These are phyloP conservation scores for Dusona sp. DNA, from an alignment of 2,888 invertebrate species.

Conservation along the genomic window DNA sequence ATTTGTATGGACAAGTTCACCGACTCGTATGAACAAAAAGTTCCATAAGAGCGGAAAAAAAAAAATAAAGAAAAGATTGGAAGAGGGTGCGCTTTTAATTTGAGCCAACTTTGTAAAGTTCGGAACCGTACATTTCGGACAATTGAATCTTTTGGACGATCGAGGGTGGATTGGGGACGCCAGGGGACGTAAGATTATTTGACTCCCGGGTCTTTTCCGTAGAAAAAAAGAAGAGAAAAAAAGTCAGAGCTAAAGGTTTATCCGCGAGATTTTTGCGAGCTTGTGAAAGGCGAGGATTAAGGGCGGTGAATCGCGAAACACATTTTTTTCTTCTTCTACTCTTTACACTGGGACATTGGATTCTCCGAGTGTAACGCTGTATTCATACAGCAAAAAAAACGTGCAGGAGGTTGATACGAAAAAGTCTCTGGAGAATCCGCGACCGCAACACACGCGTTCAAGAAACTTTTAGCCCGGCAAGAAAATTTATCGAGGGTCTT, in stretches of 20 bases:
- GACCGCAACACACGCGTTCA: conserved; percentile 26
- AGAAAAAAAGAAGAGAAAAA: conserved; percentile 15
- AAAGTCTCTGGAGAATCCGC: conserved; percentile 51
- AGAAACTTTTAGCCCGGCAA: conserved; percentile 55
- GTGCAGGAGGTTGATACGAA: conserved; percentile 27
- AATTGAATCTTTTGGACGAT: conserved; percentile 1
- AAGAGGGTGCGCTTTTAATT: background rate
- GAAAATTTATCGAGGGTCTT: conserved; percentile 63
- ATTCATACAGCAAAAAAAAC: conserved; percentile 1
- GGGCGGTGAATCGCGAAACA: conserved; percentile 41
- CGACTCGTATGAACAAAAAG: background rate
- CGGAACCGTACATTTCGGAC: background rate
- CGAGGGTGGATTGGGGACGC: background rate
- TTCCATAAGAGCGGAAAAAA: background rate
- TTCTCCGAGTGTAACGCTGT: background rate
- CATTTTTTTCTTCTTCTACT: conserved; percentile 26
- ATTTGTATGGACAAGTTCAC: background rate
- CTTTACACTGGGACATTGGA: background rate
- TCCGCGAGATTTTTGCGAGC: conserved; percentile 45
- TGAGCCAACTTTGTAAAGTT: background rate
- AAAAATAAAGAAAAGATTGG: background rate
- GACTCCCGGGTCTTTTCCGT: conserved; percentile 3
- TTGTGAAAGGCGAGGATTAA: conserved; percentile 49
- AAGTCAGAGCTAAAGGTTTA: conserved; percentile 19
- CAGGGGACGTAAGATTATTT: background rate